phyloP scores from a whole-genome alignment of 2,888 invertebrate genomes.

The Sinotaia quadrata region DNA sequence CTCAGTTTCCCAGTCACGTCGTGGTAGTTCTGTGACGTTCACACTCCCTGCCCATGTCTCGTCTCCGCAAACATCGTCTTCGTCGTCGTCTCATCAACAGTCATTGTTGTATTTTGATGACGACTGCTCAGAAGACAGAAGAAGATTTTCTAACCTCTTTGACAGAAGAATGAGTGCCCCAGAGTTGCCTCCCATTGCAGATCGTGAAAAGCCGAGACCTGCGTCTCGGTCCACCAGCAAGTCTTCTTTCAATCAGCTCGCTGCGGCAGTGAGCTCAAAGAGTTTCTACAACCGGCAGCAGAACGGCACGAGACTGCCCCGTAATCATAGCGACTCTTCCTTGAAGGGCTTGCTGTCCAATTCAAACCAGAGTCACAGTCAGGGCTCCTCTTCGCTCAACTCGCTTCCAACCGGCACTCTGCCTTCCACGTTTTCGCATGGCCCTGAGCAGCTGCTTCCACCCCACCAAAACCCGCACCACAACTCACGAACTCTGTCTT shows the following conservation, averaged over 20 bases:
- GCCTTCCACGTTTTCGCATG: background rate
- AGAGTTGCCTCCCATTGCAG: conserved; percentile 31
- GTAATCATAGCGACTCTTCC: conserved; percentile 31
- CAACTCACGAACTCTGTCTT: conserved; percentile 29
- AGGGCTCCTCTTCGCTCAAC: conserved; percentile 17
- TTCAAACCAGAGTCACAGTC: conserved; percentile 13
- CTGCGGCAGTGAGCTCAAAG: conserved; percentile 25
- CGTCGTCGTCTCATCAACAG: too few species aligned
- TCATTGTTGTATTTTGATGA: too few species aligned
- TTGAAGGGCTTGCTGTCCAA: conserved; percentile 2
- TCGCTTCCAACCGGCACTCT: conserved; percentile 4
- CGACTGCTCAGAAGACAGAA: too few species aligned
- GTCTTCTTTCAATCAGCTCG: conserved; percentile 26
- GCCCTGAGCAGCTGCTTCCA: background rate
- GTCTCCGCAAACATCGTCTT: too few species aligned
- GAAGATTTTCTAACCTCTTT: too few species aligned
- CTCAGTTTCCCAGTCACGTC: too few species aligned
- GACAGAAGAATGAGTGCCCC: conserved; percentile 26
- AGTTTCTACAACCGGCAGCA: conserved; percentile 29
- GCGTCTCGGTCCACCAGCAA: conserved; percentile 23
- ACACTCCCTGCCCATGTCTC: too few species aligned
- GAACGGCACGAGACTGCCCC: background rate
- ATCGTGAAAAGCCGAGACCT: conserved; percentile 16
- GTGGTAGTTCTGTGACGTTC: too few species aligned
- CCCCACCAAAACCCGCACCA: background rate